Evolutionary conservation across 2,113 vertebrate genomes (phyloP).

Genomic region (Heloderma charlesbogerti): DNA sequence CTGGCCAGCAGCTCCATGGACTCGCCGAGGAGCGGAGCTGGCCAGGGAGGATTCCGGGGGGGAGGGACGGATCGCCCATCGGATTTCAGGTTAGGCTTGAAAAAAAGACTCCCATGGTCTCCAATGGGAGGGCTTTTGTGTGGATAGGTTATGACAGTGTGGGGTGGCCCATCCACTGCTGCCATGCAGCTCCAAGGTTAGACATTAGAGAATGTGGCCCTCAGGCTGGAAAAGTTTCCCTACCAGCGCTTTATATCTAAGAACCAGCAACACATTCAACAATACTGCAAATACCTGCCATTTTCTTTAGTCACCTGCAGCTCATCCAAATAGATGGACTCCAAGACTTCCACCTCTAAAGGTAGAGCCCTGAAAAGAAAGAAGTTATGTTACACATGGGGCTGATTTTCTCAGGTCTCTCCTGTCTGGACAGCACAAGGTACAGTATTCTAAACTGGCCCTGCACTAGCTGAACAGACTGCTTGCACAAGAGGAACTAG

Average conservation of each 20-base stretch:
- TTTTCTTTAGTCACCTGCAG: conserved; percentile 80
- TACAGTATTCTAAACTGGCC: too few relatives aligned
- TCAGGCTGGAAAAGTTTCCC: not conserved
- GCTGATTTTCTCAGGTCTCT: not conserved
- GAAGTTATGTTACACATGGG: not conserved
- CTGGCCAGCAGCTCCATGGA: too few relatives aligned
- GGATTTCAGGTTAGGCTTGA: too few relatives aligned
- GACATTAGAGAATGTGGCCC: not conserved
- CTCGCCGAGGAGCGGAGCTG: too few relatives aligned
- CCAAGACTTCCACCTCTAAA: conserved; percentile 91
- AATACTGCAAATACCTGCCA: conserved; percentile 76
- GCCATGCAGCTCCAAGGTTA: not conserved
- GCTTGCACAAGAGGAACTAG: too few relatives aligned
- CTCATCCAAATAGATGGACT: conserved; percentile 96
- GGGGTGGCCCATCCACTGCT: not conserved
- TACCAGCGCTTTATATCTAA: not conserved
- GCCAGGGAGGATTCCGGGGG: too few relatives aligned
- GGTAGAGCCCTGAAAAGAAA: conserved; percentile 78
- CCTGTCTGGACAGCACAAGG: not conserved
- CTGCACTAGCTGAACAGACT: too few relatives aligned
- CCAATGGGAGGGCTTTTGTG: not conserved
- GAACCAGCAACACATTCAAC: not conserved
- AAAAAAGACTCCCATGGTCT: too few relatives aligned
- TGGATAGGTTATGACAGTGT: not conserved
- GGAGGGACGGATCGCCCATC: too few relatives aligned